These are phyloP conservation scores for Lophura nycthemera DNA, from an alignment of 2,113 vertebrate genomes.

Conservation along the genomic window DNA sequence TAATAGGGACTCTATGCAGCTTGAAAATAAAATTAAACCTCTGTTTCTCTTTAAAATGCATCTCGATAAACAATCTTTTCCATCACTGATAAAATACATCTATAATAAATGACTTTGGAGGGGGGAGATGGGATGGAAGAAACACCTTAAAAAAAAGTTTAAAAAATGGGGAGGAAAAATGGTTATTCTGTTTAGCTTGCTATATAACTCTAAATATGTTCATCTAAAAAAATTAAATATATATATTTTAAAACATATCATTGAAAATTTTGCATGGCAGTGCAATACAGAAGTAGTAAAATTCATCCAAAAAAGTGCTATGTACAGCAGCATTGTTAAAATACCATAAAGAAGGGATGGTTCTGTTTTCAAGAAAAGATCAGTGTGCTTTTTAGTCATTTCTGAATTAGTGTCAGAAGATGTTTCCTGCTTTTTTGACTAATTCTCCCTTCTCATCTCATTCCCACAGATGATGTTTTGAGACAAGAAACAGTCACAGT, in stretches of 20 bases:
- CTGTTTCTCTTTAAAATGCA: conserved; percentile 52
- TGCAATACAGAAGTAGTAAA: conserved; percentile 81
- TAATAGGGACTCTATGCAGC: not conserved
- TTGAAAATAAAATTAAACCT: conserved; percentile 49
- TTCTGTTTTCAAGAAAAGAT: conserved; percentile 11
- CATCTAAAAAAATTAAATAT: conserved; percentile 73
- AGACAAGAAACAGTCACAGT: conserved; percentile 36
- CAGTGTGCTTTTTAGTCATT: not conserved
- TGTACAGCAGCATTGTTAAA: conserved; percentile 73
- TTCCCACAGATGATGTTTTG: not conserved
- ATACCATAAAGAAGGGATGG: not conserved
- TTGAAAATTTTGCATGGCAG: conserved; percentile 77
- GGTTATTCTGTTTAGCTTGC: conserved; percentile 52
- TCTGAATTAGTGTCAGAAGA: conserved; percentile 26
- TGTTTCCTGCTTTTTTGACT: not conserved
- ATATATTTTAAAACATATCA: conserved; percentile 60
- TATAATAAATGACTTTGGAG: conserved; percentile 27
- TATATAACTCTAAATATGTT: conserved; percentile 74
- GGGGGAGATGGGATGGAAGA: not conserved
- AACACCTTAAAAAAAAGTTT: not conserved
- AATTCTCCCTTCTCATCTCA: conserved; percentile 31
- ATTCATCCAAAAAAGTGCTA: conserved; percentile 77
- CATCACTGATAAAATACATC: conserved; percentile 63
- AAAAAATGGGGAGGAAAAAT: not conserved
- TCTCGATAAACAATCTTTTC: conserved; percentile 59